Evolutionary conservation across 2,113 vertebrate species (phyloP), one percentile per base, ranked within the genome.

Genomic region (Dinomys branickii): DNA sequence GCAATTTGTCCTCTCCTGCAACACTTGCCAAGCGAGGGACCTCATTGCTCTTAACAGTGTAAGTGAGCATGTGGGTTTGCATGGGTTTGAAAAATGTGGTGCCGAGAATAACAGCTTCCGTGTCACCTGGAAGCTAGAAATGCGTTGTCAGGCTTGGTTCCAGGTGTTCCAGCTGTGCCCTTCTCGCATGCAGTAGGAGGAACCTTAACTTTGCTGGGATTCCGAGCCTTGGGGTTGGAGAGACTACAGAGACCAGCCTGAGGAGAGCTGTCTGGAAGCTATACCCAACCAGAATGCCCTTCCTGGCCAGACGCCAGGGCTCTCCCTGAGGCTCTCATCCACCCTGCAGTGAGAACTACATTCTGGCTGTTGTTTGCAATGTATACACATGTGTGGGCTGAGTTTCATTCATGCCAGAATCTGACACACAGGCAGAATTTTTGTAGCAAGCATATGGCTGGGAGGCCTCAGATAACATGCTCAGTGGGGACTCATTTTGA

Each of bases 391-490:
- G 78, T 94, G 95, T 93, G 92, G 92, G 93, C 83, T 97, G 81
- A 71, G 69, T 95, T 92, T 97, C 78, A 96, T 90, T 97, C 91
- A 96, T 91, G 97, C 97, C 95, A 97, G 97, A 97, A 94, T 94
- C 85, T 90, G 96, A 97, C 94, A 95, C 97, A 96, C 75, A 94
- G 97, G 96, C 87, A 98, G 98, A 97, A 96, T 92, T 97, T 92
- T 94, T 97, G 97, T 98, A 98, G 91, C 94, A 84, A 97, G 95
- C 98, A 98, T 98, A 98, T 98, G 98, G 95, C 85, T 94, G 88
- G 96, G 73, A 98, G 83, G 87, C 95, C 92, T 97, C 73, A 61
- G 95, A 94, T 92, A 97, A 73, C 71, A 6, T 77, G 90, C 94
- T 97, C 95, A 88, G 96, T 85, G 77, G 97, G 93, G 92, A 93